Percentiles rank a stretch among this genome's conserved stretches.
These are phyloP conservation scores for Stenurella melanura DNA, from an alignment of 2,888 invertebrate species.

Conservation along the genomic window DNA sequence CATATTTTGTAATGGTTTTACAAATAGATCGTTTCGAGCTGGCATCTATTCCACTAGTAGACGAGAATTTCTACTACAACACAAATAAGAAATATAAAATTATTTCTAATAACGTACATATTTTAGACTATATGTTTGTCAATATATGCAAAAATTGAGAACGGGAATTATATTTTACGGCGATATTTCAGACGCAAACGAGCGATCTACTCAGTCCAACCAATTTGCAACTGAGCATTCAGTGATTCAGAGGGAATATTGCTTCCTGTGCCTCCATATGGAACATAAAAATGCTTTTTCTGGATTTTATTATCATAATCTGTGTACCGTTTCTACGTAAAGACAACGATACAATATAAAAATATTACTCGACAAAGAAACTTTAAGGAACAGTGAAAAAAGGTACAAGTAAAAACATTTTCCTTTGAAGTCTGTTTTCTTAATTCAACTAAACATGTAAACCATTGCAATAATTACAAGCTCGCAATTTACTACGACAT, in stretches of 20 bases:
- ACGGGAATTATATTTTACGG: neutral
- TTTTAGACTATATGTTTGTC: too few relatives aligned
- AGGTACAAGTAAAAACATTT: too few relatives aligned
- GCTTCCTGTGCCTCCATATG: neutral
- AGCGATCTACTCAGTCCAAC: neutral
- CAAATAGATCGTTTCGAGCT: neutral
- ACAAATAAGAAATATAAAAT: too few relatives aligned
- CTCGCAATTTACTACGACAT: too few relatives aligned
- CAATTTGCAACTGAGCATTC: conserved; percentile 1
- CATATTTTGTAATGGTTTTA: neutral
- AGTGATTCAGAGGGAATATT: neutral
- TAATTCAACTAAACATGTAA: too few relatives aligned
- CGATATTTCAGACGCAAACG: neutral
- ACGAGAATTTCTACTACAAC: too few relatives aligned
- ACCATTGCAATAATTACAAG: too few relatives aligned
- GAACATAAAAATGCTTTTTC: conserved; percentile 2
- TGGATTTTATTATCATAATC: conserved; percentile 6
- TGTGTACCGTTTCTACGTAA: conserved; percentile 5
- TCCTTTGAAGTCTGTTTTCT: too few relatives aligned
- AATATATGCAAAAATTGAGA: too few relatives aligned
- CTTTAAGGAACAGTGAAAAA: too few relatives aligned
- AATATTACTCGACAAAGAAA: neutral
- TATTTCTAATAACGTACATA: too few relatives aligned
- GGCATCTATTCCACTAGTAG: neutral
- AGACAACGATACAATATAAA: neutral